Conservation (phyloP, 2,888 invertebrate genomes). For the Eupithecia tripunctaria region DNA sequence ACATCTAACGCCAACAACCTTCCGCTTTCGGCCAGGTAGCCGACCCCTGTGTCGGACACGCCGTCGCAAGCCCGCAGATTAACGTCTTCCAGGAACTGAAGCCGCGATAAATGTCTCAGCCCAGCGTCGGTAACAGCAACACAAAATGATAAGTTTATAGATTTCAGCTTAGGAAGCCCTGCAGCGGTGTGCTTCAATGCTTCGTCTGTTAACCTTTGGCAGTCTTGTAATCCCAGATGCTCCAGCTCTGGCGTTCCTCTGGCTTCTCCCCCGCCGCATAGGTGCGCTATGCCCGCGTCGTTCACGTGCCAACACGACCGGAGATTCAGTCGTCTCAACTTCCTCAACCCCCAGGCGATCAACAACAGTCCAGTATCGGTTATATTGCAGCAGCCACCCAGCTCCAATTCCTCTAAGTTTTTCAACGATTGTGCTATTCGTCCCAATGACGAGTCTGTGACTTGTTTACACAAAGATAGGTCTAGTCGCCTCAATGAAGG, state of each 20-base stretch:
- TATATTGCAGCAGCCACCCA: constrained; percentile 96
- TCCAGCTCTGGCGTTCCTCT: constrained; percentile 93
- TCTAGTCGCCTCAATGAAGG: constrained; percentile 92
- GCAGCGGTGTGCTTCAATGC: constrained; percentile 93
- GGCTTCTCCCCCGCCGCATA: constrained; percentile 90
- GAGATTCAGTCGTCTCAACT: constrained; percentile 92
- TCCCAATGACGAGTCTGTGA: constrained; percentile 94
- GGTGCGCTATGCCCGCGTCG: constrained; percentile 94
- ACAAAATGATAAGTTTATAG: constrained; percentile 97
- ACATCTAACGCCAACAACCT: constrained; percentile 93
- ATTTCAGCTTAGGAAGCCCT: constrained; percentile 91
- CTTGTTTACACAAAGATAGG: constrained; percentile 96
- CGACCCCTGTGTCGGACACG: constrained; percentile 96
- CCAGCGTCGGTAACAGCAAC: constrained; percentile 97
- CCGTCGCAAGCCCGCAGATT: constrained; percentile 97
- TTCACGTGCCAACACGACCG: constrained; percentile 97
- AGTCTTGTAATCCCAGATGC: constrained; percentile 95
- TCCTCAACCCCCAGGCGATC: constrained; percentile 94
- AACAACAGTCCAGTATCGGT: constrained; percentile 94
- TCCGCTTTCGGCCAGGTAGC: constrained; percentile 95
- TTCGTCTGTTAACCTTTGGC: constrained; percentile 96
- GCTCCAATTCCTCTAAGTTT: constrained; percentile 93
- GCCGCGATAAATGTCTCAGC: constrained; percentile 93
- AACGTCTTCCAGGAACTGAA: constrained; percentile 92
- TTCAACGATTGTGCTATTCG: constrained; percentile 93